Evolutionary conservation across 2,113 vertebrate species (phyloP).

Genomic region (Sceloporus undulatus): DNA sequence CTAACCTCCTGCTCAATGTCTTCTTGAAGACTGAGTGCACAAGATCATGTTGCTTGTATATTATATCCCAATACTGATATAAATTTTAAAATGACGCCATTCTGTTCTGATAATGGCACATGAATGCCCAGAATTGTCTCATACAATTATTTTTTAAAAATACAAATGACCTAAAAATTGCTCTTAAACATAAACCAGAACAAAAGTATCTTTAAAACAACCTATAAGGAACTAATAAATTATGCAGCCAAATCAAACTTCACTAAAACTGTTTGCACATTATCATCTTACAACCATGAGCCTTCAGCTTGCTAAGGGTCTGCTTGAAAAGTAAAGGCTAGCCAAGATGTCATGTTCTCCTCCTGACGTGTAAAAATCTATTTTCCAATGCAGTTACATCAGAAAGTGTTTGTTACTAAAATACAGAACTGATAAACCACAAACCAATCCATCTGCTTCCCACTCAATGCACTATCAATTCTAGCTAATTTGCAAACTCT

Average conservation of each 20-base stretch:
- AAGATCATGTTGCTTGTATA: not conserved
- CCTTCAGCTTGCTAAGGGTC: slow-evolving; percentile 5
- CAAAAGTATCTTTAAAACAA: not conserved
- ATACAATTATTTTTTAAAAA: not conserved
- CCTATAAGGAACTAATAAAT: not conserved
- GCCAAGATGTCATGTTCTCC: not conserved
- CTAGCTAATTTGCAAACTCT: slow-evolving; percentile 12
- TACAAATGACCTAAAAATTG: slow-evolving; percentile 53
- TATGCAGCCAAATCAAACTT: not conserved
- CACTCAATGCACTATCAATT: slow-evolving; percentile 1
- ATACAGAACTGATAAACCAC: not conserved
- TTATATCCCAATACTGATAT: not conserved
- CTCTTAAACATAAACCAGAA: not conserved
- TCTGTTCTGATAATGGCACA: slow-evolving; percentile 57
- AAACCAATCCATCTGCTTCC: not conserved
- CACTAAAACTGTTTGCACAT: slow-evolving; percentile 14
- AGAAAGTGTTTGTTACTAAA: not conserved
- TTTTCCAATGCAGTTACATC: not conserved
- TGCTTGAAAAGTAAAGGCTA: slow-evolving; percentile 26
- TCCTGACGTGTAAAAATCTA: not conserved
- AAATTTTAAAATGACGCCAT: slow-evolving; percentile 56
- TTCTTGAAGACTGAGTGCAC: not conserved
- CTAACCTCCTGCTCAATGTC: not conserved
- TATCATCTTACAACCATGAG: slow-evolving; percentile 11
- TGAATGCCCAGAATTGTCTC: slow-evolving; percentile 47